These are phyloP conservation scores for Coptodon rendalli DNA, from an alignment of 2,113 vertebrate species.

Conservation along the genomic window DNA sequence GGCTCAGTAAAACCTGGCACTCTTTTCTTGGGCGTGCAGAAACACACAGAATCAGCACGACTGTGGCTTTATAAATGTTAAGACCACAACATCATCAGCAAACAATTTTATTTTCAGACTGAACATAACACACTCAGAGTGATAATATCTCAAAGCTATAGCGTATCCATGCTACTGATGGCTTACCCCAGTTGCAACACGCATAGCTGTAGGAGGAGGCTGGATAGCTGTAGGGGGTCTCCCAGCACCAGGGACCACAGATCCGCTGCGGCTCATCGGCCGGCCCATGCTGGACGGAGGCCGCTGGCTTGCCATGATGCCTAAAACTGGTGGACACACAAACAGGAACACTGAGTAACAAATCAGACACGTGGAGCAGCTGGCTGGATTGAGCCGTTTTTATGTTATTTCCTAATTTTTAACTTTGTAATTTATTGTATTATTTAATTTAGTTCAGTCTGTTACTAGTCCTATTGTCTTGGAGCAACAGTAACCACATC, in stretches of 20 bases:
- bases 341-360: neutral
- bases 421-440: neutral
- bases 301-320: constrained; percentile 80
- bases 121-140: neutral
- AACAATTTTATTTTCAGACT: neutral
- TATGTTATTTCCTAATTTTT: neutral
- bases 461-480: neutral
- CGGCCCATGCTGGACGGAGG: constrained; percentile 66
- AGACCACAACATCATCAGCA: neutral
- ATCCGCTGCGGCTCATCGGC: constrained; percentile 76
- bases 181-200: constrained; percentile 81
- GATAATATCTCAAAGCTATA: neutral
- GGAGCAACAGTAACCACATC: neutral
- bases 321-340: neutral
- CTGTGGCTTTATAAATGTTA: neutral
- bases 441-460: neutral
- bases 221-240: constrained; percentile 77
- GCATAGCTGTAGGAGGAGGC: constrained; percentile 74
- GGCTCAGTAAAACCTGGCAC: neutral
- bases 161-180: neutral
- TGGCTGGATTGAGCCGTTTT: neutral
- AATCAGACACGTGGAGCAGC: neutral
- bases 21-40: neutral
- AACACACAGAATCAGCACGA: neutral
- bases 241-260: constrained; percentile 53